Conservation (phyloP, 1,140 invertebrate species). For the Contarinia nasturtii region DNA sequence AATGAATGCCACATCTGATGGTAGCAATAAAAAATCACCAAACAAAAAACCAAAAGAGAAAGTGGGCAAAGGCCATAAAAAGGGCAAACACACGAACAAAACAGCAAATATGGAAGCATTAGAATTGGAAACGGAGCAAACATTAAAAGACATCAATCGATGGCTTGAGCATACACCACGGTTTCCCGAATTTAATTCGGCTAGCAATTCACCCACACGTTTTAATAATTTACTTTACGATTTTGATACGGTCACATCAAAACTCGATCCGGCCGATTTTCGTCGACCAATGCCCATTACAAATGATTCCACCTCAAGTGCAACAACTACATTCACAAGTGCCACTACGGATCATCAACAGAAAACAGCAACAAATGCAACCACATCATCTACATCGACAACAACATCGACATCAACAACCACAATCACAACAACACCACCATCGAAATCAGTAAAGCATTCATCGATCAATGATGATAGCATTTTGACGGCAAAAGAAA, state of each 20-base stretch:
- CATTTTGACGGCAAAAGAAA: conserved; percentile 1
- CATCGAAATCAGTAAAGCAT: conserved; percentile 25
- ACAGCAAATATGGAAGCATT: conserved; percentile 52
- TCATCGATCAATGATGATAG: conserved; percentile 8
- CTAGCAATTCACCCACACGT: conserved; percentile 47
- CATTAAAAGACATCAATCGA: conserved; percentile 71
- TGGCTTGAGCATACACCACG: conserved; percentile 69
- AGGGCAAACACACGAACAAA: conserved; percentile 19
- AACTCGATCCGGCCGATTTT: conserved; percentile 17
- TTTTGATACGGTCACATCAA: conserved; percentile 18
- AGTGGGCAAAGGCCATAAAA: conserved; percentile 9
- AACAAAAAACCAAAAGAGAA: conserved; percentile 24
- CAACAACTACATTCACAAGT: background rate
- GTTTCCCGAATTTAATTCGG: conserved; percentile 48
- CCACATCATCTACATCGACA: background rate
- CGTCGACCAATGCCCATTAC: conserved; percentile 14
- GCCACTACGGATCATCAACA: background rate
- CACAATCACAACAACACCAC: conserved; percentile 21
- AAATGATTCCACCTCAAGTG: background rate
- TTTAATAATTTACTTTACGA: conserved; percentile 29
- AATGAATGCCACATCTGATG: conserved; percentile 8
- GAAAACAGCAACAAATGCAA: conserved; percentile 1
- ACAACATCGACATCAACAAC: conserved; percentile 1
- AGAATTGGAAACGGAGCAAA: conserved; percentile 58
- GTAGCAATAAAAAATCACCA: conserved; percentile 30